Evolutionary conservation across 2,888 invertebrate species (phyloP).

Genomic region (Pollenia amentaria): DNA sequence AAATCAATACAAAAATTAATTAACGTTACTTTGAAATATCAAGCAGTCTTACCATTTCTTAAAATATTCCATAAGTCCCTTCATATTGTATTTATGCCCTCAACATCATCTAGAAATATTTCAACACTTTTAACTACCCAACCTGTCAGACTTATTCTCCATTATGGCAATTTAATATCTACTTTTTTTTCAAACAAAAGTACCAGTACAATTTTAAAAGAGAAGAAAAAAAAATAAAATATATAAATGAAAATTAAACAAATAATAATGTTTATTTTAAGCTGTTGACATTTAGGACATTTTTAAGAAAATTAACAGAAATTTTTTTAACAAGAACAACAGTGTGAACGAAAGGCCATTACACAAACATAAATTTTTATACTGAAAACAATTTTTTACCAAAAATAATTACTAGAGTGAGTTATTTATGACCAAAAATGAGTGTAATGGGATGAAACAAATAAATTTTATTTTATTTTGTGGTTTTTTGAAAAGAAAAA

Average conservation of each 20-base stretch:
- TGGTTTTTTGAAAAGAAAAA: background rate
- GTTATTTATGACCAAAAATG: constrained; percentile 26
- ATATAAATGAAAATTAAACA: background rate
- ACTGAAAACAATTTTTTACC: background rate
- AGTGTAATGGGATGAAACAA: constrained; percentile 2
- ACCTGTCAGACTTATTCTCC: too few relatives aligned
- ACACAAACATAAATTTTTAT: constrained; percentile 11
- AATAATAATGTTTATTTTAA: constrained; percentile 29
- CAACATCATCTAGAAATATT: too few relatives aligned
- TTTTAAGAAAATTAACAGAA: background rate
- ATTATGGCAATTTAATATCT: too few relatives aligned
- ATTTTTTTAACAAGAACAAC: background rate
- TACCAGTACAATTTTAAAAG: too few relatives aligned
- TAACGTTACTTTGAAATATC: too few relatives aligned
- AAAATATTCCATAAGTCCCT: too few relatives aligned
- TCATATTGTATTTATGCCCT: too few relatives aligned
- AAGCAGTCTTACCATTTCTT: too few relatives aligned
- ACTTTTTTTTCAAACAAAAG: too few relatives aligned
- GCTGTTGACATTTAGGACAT: constrained; percentile 61
- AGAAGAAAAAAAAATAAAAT: background rate
- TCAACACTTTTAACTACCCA: too few relatives aligned
- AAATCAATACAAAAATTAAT: too few relatives aligned
- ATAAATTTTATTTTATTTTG: constrained; percentile 15
- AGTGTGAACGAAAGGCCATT: background rate
- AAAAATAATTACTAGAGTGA: background rate